A percentile compares a stretch with the other conserved stretches of the same genome.
These are phyloP conservation scores for Lycocorax pyrrhopterus DNA, from an alignment of 2,113 vertebrate species.

Conservation along the genomic window DNA sequence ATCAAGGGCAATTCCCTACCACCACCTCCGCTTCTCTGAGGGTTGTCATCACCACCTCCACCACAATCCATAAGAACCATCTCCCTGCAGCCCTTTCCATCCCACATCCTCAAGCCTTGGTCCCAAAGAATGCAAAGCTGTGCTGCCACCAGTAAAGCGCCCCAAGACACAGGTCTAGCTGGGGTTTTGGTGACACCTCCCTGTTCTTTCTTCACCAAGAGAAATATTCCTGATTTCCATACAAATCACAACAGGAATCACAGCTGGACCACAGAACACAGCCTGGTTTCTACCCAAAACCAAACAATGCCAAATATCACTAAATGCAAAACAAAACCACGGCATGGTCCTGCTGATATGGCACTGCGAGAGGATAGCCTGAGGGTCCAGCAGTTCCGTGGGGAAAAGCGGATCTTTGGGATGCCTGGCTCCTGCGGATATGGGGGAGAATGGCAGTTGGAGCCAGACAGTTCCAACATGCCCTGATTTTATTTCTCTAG, in stretches of 20 bases:
- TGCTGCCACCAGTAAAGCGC: neutral
- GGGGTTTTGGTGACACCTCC: neutral
- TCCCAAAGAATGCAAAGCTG: neutral
- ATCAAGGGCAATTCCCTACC: neutral
- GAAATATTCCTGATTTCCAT: neutral
- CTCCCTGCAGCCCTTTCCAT: neutral
- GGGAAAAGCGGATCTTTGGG: neutral
- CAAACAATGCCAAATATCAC: neutral
- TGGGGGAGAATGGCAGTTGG: accelerated
- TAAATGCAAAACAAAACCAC: neutral
- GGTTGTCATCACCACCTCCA: neutral
- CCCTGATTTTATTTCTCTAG: neutral
- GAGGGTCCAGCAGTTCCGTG: accelerated
- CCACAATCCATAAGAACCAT: neutral
- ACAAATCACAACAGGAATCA: neutral
- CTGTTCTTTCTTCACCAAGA: neutral
- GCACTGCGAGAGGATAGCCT: accelerated
- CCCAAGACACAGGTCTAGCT: accelerated
- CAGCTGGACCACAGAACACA: neutral
- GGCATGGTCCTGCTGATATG: neutral
- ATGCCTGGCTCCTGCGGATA: accelerated
- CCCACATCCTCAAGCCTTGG: neutral
- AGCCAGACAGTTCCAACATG: neutral
- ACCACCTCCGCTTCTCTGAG: neutral
- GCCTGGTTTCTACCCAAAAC: neutral